Evolutionary conservation across 2,797 vertebrate genomes (phyloP).

Genomic region (Manis pentadactyla): DNA sequence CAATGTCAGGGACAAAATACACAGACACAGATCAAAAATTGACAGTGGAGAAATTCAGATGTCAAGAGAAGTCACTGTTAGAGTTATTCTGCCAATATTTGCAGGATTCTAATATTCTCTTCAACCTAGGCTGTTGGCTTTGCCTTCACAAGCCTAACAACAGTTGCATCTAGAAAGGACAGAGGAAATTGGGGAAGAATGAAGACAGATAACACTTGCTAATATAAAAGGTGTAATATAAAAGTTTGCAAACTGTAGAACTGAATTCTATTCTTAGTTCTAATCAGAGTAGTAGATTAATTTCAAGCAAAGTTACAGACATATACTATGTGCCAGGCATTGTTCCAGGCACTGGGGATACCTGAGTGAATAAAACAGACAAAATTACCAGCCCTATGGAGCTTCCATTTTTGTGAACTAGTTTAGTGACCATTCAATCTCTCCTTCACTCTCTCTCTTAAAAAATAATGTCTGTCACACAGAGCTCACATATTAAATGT

Average conservation of each 20-base stretch:
- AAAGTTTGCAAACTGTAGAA: background rate
- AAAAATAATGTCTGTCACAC: background rate
- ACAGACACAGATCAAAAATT: background rate
- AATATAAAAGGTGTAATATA: background rate
- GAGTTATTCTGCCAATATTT: background rate
- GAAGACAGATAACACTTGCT: too few relatives aligned
- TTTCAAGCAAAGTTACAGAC: background rate
- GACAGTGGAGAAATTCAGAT: background rate
- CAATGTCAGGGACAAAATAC: background rate
- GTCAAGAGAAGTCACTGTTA: background rate
- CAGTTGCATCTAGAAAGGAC: background rate
- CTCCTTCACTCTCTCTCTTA: background rate
- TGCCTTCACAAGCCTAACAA: background rate
- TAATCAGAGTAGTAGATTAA: background rate
- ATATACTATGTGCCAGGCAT: background rate
- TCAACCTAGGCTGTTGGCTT: background rate
- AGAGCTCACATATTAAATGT: background rate
- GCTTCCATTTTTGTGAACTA: background rate
- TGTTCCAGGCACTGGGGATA: background rate
- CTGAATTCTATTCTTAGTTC: background rate
- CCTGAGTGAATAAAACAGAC: background rate
- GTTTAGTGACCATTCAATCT: background rate
- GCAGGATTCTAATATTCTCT: background rate
- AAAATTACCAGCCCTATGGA: background rate
- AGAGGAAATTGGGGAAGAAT: background rate